These are phyloP conservation scores for Diaprepes abbreviatus DNA, from an alignment of 2,888 invertebrate genomes.

Conservation along the genomic window DNA sequence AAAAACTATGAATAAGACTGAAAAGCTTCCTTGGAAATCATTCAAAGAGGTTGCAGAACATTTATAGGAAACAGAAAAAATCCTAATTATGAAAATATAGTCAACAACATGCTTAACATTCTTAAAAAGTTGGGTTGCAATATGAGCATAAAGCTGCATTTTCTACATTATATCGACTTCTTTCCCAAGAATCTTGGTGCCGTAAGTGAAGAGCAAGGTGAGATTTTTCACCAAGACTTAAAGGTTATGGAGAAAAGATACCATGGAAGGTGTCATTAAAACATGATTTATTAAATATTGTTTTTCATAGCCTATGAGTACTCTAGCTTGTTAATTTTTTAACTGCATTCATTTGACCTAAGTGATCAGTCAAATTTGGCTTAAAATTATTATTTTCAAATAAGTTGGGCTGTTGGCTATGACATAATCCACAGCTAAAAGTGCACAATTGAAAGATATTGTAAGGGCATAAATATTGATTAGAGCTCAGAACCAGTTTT, in stretches of 20 bases:
- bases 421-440: too few species aligned
- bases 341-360: too few species aligned
- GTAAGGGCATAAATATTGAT: too few species aligned
- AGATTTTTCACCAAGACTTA: background rate
- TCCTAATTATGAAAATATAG: background rate
- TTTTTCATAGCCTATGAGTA: too few species aligned
- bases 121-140: background rate
- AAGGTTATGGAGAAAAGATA: background rate
- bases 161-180: background rate
- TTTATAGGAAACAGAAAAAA: background rate
- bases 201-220: background rate
- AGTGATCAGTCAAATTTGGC: too few species aligned
- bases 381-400: too few species aligned
- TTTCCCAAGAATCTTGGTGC: background rate
- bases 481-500: too few species aligned
- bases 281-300: too few species aligned
- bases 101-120: background rate
- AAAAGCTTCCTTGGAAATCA: background rate
- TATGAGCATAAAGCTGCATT: background rate
- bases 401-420: too few species aligned
- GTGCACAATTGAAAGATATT: too few species aligned
- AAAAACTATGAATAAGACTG: background rate
- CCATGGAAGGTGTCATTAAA: too few species aligned
- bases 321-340: too few species aligned
- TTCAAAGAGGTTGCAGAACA: background rate